phyloP scores from a whole-genome alignment of 2,797 vertebrate genomes.

The Peromyscus melanophrys region DNA sequence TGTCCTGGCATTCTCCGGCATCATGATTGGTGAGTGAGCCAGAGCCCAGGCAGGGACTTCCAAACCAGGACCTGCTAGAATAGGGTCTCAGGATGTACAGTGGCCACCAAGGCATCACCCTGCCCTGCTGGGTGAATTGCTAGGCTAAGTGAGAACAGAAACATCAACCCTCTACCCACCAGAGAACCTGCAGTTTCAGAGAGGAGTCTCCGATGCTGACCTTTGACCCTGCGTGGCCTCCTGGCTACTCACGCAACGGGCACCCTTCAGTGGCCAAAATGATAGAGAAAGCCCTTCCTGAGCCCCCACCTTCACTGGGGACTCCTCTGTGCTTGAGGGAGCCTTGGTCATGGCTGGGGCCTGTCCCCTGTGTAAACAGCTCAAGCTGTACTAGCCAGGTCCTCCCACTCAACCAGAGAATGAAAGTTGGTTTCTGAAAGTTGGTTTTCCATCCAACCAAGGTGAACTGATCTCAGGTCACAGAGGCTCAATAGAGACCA shows the following conservation, averaged over 20 bases:
- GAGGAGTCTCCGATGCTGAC: neutral
- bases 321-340: neutral
- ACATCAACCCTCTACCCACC: neutral
- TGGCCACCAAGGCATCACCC: neutral
- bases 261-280: neutral
- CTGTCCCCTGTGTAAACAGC: too few species aligned
- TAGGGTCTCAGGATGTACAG: neutral
- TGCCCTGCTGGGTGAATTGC: neutral
- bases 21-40: slow-evolving; percentile 98
- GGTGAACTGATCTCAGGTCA: neutral
- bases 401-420: neutral
- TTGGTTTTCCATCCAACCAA: neutral
- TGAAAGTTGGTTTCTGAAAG: neutral
- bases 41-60: neutral
- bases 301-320: neutral
- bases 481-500: neutral
- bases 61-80: neutral
- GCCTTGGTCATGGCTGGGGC: neutral
- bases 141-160: neutral
- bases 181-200: neutral
- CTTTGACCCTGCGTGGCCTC: rapidly evolving
- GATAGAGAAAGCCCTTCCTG: neutral
- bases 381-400: neutral
- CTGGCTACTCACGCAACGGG: neutral
- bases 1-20: slow-evolving; percentile 96